Evolutionary conservation across 2,888 invertebrate genomes (phyloP), one percentile per base, ranked within the genome.

Genomic region (Napeogenes sylphis): DNA sequence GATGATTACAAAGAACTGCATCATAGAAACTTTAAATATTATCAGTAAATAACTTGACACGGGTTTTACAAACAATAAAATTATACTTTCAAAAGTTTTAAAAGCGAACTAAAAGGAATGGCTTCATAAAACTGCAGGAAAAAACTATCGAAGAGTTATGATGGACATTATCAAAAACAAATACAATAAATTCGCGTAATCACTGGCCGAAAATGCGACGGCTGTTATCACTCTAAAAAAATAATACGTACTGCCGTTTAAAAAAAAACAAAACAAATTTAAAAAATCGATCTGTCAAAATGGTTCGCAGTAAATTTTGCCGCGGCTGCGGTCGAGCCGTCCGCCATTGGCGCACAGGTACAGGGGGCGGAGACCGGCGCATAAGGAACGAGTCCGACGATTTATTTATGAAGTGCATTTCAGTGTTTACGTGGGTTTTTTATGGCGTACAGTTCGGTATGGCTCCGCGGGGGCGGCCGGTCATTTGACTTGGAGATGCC

Each of bases 211-310:
- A 86, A 84, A 82, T 78, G 82, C 83, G 76, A 80, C 80, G 78
- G 79, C 80, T 79, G 81, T 83, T 81, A 78, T 76, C 74, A 70
- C 75, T 75, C 75, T 73, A 85, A 83, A 85, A 77, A 75, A 73
- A 69, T 75, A 70, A 72, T 68, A 70, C 56, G 56, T 61, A 65
- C 58, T 46, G 66, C 73, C 74, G 72, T 69, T 74, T 64, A 70
- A 66, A 71, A 76, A 75, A 78, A 80, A 81, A 80, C 71, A 73
- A 78, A 76, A 78, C 73, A 76, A 78, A 75, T 78, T 81, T 77
- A 84, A 87, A 85, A 87, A 85, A 82, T 82, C 79, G 82, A 86
- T 83, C 85, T 89, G 89, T 90, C 89, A 90, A 87, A 88, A 90
- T 84, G 87, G 85, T 83, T 78, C 76, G 84, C 85, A 77, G 84